Percentiles rank a stretch among this genome's conserved stretches.
Conservation (phyloP, 2,888 invertebrate species). For the Perithous albicinctus region DNA sequence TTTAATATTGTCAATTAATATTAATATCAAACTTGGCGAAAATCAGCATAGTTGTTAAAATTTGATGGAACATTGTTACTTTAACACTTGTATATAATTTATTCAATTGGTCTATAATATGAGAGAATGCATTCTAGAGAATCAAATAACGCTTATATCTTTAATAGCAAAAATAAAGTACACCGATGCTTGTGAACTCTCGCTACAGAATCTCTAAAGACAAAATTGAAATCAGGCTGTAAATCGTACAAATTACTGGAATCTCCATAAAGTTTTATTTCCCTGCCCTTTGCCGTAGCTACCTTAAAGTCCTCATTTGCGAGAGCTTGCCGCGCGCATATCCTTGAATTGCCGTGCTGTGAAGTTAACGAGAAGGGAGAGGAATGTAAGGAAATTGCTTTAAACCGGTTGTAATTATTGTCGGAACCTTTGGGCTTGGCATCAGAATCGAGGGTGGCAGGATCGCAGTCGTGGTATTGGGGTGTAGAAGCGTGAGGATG, state of each 20-base stretch:
- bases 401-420: constrained; percentile 66
- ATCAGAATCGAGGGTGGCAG: constrained; percentile 55
- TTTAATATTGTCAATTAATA: too few species aligned
- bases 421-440: constrained; percentile 45
- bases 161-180: not conserved
- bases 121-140: not conserved
- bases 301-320: not conserved
- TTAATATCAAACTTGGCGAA: too few species aligned
- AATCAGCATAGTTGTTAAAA: too few species aligned
- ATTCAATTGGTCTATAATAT: not conserved
- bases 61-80: too few species aligned
- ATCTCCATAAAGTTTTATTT: not conserved
- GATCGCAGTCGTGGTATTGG: constrained; percentile 21
- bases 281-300: not conserved
- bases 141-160: not conserved
- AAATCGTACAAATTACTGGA: not conserved
- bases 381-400: constrained; percentile 61
- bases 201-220: not conserved
- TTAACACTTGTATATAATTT: too few species aligned
- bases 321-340: too few species aligned
- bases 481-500: constrained; percentile 5
- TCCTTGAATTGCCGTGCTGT: constrained; percentile 30
- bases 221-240: not conserved
- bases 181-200: not conserved
- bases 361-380: constrained; percentile 50